phyloP scores from a whole-genome alignment of 23 tunicate genomes.

The Botrylloides violaceus region DNA sequence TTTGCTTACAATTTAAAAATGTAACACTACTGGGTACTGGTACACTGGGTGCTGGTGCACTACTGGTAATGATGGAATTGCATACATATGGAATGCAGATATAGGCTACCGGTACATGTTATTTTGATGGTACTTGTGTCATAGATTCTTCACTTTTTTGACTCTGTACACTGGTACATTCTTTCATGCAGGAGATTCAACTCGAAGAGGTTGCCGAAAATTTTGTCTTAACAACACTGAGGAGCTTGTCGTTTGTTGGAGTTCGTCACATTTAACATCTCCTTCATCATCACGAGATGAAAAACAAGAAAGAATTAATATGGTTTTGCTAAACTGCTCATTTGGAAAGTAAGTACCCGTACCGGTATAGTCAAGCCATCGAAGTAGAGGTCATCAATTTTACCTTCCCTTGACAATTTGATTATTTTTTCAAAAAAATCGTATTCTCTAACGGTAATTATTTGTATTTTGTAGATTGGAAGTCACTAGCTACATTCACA shows the following conservation, averaged over 20 bases:
- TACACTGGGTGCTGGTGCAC: no score
- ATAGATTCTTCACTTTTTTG: no score
- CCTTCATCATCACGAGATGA: conserved; percentile 43
- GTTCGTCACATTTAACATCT: conserved; percentile 24
- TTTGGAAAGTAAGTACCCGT: conserved; percentile 40
- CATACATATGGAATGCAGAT: no score
- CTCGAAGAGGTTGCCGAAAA: conserved; percentile 6
- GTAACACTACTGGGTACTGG: no score
- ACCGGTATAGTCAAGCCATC: not conserved
- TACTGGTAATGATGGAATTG: no score
- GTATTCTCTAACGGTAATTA: not conserved
- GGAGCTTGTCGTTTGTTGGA: conserved; percentile 75
- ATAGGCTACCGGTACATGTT: no score
- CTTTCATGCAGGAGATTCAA: not conserved
- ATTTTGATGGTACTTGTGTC: no score
- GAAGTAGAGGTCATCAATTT: no score
- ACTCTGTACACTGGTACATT: no score
- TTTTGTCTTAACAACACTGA: conserved; percentile 43
- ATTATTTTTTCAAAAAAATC: no score
- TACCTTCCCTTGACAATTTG: no score
- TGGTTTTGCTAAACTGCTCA: conserved; percentile 56
- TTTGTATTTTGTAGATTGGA: conserved; percentile 51
- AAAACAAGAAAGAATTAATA: conserved; percentile 40
- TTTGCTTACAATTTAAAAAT: no score
- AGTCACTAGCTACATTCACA: conserved; percentile 45